These are phyloP conservation scores for Macaria liturata DNA, from an alignment of 2,888 invertebrate genomes.

Conservation along the genomic window DNA sequence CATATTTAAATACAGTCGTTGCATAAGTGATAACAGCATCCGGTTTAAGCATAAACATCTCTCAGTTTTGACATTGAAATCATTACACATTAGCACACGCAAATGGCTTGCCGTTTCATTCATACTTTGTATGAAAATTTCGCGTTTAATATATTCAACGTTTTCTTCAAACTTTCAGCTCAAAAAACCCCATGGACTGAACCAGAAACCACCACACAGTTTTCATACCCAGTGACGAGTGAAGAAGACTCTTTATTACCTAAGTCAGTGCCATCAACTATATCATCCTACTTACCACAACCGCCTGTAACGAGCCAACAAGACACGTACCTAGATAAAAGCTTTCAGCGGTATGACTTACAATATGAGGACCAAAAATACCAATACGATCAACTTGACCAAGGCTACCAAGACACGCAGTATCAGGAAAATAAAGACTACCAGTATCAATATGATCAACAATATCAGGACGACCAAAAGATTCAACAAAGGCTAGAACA, in stretches of 20 bases:
- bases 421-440: slow-evolving; percentile 46
- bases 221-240: slow-evolving; percentile 65
- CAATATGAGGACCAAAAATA: slow-evolving; percentile 45
- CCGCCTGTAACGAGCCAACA: slow-evolving; percentile 60
- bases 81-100: slow-evolving; percentile 44
- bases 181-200: slow-evolving; percentile 76
- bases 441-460: slow-evolving; percentile 47
- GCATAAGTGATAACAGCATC: slow-evolving; percentile 65
- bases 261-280: slow-evolving; percentile 61
- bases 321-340: slow-evolving; percentile 55
- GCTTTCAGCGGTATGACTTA: slow-evolving; percentile 56
- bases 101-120: slow-evolving; percentile 57
- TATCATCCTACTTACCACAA: slow-evolving; percentile 62
- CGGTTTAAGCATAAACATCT: slow-evolving; percentile 41
- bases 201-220: slow-evolving; percentile 61
- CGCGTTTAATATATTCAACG: slow-evolving; percentile 52
- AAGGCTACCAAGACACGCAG: slow-evolving; percentile 45
- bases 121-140: slow-evolving; percentile 52
- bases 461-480: slow-evolving; percentile 41
- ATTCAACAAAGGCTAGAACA: slow-evolving; percentile 48
- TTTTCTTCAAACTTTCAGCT: slow-evolving; percentile 69
- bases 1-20: slow-evolving; percentile 31
- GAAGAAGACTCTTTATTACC: slow-evolving; percentile 60
- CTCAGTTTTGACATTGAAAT: slow-evolving; percentile 38
- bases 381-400: slow-evolving; percentile 45